Evolutionary conservation across 2,113 vertebrate species (phyloP).

Genomic region (Panurus biarmicus): DNA sequence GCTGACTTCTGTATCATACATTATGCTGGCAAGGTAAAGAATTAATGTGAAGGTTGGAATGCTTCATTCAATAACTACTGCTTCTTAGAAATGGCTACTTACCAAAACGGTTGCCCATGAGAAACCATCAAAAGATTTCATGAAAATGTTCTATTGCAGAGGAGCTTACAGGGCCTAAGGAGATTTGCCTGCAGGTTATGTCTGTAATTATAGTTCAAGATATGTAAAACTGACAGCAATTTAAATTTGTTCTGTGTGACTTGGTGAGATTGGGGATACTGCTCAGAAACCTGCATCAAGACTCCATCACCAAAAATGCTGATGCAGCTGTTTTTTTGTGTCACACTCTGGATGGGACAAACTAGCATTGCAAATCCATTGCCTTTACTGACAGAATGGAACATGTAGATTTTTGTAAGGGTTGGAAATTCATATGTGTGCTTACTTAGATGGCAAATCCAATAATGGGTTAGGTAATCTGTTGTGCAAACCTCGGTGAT

Average conservation of each 20-base stretch:
- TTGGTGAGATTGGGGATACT: background rate
- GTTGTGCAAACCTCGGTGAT: background rate
- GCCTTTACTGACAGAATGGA: background rate
- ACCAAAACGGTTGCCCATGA: background rate
- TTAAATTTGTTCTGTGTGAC: background rate
- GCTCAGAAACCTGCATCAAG: background rate
- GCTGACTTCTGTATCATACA: slow-evolving; percentile 97
- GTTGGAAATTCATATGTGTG: background rate
- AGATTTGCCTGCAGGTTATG: background rate
- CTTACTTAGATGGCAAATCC: background rate
- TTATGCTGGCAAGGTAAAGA: slow-evolving; percentile 92
- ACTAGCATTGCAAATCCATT: background rate
- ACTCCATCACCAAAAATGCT: background rate
- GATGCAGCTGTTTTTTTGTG: background rate
- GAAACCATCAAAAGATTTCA: background rate
- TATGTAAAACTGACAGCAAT: background rate
- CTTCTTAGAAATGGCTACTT: background rate
- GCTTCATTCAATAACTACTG: background rate
- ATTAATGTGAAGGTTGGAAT: background rate
- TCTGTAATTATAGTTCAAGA: background rate
- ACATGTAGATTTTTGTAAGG: background rate
- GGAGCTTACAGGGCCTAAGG: background rate
- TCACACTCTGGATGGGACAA: background rate
- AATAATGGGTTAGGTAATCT: background rate
- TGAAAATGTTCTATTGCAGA: background rate